Evolutionary conservation across 1,140 invertebrate species (phyloP), one percentile per base, ranked within the genome.

Genomic region (Lutraria rhynchaena): DNA sequence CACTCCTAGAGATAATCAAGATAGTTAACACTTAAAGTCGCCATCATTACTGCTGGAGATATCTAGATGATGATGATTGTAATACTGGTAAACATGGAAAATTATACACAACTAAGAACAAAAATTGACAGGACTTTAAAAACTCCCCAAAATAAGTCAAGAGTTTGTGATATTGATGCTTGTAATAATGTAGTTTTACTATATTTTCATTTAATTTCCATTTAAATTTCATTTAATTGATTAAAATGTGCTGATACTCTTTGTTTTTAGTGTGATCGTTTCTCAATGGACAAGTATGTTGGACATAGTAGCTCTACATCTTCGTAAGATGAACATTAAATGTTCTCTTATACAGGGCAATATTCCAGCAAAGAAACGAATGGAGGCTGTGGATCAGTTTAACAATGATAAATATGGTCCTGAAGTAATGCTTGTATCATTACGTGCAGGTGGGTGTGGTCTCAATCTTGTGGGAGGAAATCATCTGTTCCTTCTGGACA

Each of bases 381-480:
- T 83, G 71, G 89, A 91, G 81, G 81, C 87, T 85, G 94, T 97
- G 1, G 93, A 95, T 33, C 93, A 95, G 46, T 96, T 98, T 86
- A 98, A 98, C 89, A 91, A 94, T 84, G 93, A 93, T 31, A 87
- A 90, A 2, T 88, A 89, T n/a, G 92, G 93, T 31, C 91, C 92
- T 82, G 91, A 92, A 86, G 94, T 94, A 41, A 93, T 98, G 86
- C 91, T 98, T 33, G 92, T 99, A 0, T 98, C 97, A 0, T 92
- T 99, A 61, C 95, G 95, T 60, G 97, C 97, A 75, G 98, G 98
- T 65, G 97, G 97, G 31, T 97, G 98, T 51, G 97, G 97, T 13
- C 93, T 98, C 5, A 98, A 99, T 93, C 92, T 99, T 31, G 94
- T 97, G 78, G 97, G 97, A 24, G 98, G 95, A 0, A 98, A 97